A percentile compares a stretch with the other conserved stretches of the same genome.
phyloP scores from a whole-genome alignment of 2,797 vertebrate genomes.

The Myotis myotis region DNA sequence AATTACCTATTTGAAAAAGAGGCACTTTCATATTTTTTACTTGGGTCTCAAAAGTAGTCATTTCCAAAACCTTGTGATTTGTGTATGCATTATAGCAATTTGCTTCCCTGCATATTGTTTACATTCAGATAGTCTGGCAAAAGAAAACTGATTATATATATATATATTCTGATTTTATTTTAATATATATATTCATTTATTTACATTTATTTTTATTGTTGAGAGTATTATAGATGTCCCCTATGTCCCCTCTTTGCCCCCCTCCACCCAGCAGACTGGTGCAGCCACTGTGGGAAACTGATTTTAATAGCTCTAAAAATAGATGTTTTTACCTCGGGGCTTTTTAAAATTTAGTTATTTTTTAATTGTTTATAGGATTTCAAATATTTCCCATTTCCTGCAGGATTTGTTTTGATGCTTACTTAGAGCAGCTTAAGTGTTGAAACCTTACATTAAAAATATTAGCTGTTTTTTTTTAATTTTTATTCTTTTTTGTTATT shows the following conservation, averaged over 20 bases:
- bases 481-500: no score
- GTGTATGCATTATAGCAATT: not conserved
- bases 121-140: conserved; percentile 35
- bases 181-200: not conserved
- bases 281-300: not conserved
- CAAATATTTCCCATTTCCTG: not conserved
- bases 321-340: conserved; percentile 25
- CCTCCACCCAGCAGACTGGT: not conserved
- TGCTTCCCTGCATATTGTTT: conserved; percentile 29
- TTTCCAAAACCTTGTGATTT: conserved; percentile 3
- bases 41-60: not conserved
- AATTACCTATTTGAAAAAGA: not conserved
- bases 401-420: conserved; percentile 46
- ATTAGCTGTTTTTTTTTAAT: not conserved
- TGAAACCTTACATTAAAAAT: conserved; percentile 43
- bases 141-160: not conserved
- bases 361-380: not conserved
- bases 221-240: not conserved
- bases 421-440: not conserved
- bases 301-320: conserved; percentile 53
- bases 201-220: not conserved
- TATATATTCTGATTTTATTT: not conserved
- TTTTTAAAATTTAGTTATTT: not conserved
- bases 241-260: not conserved
- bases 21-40: not conserved